phyloP scores from a whole-genome alignment of 2,888 invertebrate species.

The Yponomeuta plumbellus region DNA sequence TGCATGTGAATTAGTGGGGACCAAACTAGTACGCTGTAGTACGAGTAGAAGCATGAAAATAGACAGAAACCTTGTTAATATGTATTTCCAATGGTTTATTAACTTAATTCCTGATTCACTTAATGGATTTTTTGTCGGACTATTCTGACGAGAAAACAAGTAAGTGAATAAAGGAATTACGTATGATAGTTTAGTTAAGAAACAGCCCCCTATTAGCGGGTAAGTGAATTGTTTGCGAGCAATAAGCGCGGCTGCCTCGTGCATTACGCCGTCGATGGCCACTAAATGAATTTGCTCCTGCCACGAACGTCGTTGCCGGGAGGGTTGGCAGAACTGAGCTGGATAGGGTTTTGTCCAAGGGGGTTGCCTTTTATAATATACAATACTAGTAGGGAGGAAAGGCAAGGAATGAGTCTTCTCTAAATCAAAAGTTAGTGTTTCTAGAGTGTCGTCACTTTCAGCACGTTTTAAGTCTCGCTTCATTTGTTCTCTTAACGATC shows the following conservation, averaged over 20 bases:
- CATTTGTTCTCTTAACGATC: conserved; percentile 1
- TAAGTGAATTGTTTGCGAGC: conserved; percentile 1
- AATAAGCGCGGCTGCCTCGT: background rate
- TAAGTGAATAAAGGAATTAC: no score
- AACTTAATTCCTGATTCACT: no score
- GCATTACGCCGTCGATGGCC: conserved; percentile 2
- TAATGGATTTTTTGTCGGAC: no score
- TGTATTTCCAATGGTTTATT: no score
- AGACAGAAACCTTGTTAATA: no score
- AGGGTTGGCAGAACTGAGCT: background rate
- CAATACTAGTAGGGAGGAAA: conserved; percentile 15
- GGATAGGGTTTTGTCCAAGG: no score
- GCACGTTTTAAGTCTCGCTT: conserved; percentile 15
- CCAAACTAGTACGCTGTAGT: no score
- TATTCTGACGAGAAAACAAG: no score
- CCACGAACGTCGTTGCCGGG: background rate
- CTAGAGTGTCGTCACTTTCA: background rate
- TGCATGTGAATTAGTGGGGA: background rate
- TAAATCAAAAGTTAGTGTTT: conserved; percentile 19
- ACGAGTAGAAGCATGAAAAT: background rate
- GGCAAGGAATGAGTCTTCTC: conserved; percentile 18
- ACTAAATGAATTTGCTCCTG: conserved; percentile 1
- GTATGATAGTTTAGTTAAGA: background rate
- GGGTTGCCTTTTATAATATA: conserved; percentile 23
- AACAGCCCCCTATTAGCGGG: background rate